Base-by-base conservation (phyloP, 2,797 vertebrate genomes). In the Rhynchotus rufescens region DNA sequence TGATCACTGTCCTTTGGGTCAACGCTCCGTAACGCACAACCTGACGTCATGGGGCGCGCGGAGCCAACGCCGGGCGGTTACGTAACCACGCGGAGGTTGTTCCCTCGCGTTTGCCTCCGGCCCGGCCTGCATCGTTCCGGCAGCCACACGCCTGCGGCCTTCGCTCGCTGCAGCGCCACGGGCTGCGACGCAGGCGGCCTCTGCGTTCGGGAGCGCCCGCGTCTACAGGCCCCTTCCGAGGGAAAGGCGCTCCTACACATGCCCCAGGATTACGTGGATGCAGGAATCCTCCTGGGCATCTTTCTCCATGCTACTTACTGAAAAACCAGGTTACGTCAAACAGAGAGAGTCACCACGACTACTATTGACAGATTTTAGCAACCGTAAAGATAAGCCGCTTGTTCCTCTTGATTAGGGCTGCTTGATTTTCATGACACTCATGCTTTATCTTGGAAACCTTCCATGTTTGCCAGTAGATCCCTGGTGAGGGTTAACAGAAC, bases 1-100 rank as follows among this genome's bases (percentile, higher is more conserved):
- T 94, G 94, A 94, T 68, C 15, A 68, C 5, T 44, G 93, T 92
- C 93, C 94, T 92, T 88, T 80, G 87, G 80, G 94, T 72, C 90
- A 68, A 30, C 4, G 77, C 10, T 92, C 73, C 56, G 84, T 77
- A 85, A 90, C 23, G 81, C 82, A 73, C 32, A 93, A 86, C 86
- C 74, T 72, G 20, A 93, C 86, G 91, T 92, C 87, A 95, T 92
- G 82, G 77, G 83, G 8, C 86, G 80, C 38, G 77, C 28, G 15
- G 4, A n/a, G 83, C 61, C 86, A 74, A 44, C 74, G 74, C 12
- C 21, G 10, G 40, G 62, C 0, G 2, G 71, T 81, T 80, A 34
- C 17, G 0, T 72, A 87, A 64, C 44, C 4, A 52, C 0, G 0
- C 51, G 64, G 47, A 61, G 85, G 49, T 81, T 81, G 74, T 36